Evolutionary conservation across 2,113 vertebrate genomes (phyloP).

Genomic region (Catharus minimus): DNA sequence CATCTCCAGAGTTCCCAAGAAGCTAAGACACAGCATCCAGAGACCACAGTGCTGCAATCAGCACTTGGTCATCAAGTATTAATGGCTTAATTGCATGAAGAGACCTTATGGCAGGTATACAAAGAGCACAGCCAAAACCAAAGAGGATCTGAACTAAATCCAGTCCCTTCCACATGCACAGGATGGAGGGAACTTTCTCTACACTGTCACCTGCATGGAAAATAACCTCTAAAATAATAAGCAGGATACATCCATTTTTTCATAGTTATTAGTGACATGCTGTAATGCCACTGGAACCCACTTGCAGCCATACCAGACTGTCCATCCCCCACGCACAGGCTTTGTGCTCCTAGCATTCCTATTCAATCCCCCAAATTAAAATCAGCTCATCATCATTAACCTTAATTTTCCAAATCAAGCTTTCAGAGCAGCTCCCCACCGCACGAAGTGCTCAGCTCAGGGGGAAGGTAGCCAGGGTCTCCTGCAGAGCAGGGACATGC

Average conservation of each 20-base stretch:
- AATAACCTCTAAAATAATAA: background rate
- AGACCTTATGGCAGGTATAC: background rate
- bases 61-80: background rate
- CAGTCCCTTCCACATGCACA: background rate
- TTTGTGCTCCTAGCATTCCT: background rate
- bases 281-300: fast-evolving
- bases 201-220: background rate
- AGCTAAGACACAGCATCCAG: background rate
- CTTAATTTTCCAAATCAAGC: background rate
- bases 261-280: background rate
- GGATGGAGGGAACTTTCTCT: background rate
- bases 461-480: background rate
- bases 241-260: background rate
- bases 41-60: background rate
- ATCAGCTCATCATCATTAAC: background rate
- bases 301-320: background rate
- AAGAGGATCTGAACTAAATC: background rate
- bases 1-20: background rate
- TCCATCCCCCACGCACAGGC: background rate
- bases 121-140: background rate
- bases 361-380: background rate
- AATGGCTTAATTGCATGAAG: background rate
- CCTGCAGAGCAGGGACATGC: background rate
- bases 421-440: background rate
- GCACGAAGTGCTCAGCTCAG: background rate